Percentiles rank a stretch among this genome's conserved stretches.
Conservation (phyloP, 2,797 vertebrate species). For the Thunnus albacares region DNA sequence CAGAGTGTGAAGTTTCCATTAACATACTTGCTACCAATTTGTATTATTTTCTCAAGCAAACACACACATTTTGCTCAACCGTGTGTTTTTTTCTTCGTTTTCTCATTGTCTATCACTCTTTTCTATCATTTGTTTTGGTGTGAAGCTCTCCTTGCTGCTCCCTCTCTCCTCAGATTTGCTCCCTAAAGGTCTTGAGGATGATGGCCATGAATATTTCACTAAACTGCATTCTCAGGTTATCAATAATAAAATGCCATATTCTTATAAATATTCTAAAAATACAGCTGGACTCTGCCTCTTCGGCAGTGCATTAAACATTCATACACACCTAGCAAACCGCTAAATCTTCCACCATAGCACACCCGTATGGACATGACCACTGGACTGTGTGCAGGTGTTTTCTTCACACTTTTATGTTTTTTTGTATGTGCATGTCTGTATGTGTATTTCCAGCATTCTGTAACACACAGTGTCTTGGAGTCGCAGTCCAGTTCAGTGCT, state of each 20-base stretch:
- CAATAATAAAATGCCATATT: slow-evolving; percentile 88
- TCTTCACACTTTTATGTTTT: slow-evolving; percentile 41
- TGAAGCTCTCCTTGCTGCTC: slow-evolving; percentile 39
- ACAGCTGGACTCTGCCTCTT: slow-evolving; percentile 79
- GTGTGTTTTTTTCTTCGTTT: background rate
- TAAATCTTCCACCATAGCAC: slow-evolving; percentile 59
- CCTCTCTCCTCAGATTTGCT: slow-evolving; percentile 70
- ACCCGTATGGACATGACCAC: slow-evolving; percentile 43
- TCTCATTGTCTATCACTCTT: slow-evolving; percentile 44
- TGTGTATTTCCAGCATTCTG: slow-evolving; percentile 21
- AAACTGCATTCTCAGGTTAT: slow-evolving; percentile 86
- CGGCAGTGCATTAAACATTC: slow-evolving; percentile 79
- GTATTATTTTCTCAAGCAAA: background rate
- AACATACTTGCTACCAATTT: background rate
- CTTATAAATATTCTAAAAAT: slow-evolving; percentile 89
- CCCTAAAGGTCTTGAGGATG: slow-evolving; percentile 73
- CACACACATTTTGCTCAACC: slow-evolving; percentile 4
- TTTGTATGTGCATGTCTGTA: background rate
- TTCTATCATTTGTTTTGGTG: slow-evolving; percentile 40
- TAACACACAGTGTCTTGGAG: slow-evolving; percentile 22
- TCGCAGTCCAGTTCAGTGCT: slow-evolving; percentile 34
- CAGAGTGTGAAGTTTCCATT: background rate
- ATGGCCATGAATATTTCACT: slow-evolving; percentile 84
- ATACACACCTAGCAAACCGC: slow-evolving; percentile 75
- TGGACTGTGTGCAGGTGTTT: slow-evolving; percentile 53